Evolutionary conservation across 1,140 invertebrate genomes (phyloP), one percentile per base, ranked within the genome.

Genomic region (Heliconius nattereri): DNA sequence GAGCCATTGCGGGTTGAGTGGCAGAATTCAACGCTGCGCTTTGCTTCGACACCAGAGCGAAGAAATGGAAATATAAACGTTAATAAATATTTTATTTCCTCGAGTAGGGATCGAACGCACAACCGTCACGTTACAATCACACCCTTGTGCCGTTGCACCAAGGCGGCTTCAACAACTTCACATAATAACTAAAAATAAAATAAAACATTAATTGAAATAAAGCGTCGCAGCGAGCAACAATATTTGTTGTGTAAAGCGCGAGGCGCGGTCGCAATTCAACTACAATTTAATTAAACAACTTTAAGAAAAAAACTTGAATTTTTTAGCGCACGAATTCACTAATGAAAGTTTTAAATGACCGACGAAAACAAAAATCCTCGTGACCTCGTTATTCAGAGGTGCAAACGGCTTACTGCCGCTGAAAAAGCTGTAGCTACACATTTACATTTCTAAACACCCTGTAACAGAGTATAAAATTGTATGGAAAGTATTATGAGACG

Each of bases 301-400:
- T 85, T 76, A 88, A 87, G 85, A 85, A 89, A 88, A 88, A 90
- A 86, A 85, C 52, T 78, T 74, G 35, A 78, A 78, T 72, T 77
- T 77, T 45, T 77, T 54, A 76, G 75, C 86, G 87, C 86, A 82
- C 87, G 89, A 91, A 91, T 90, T 92, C 91, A 90, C 90, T 91
- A 92, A 92, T 91, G 90, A 92, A 92, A 92, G 88, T 91, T 92
- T 91, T 88, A 92, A 92, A 92, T 91, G 90, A 89, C 89, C 89
- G 87, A 85, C 89, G 83, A 91, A 90, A 92, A 87, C 85, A 86
- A 87, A 91, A 91, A 86, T 86, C 75, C 76, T 80, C 81, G 81
- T 88, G 91, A 91, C 90, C 91, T 90, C 90, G 90, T 92, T 92
- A 91, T 89, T 87, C 84, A 85, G 85, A 86, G 71, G 78, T 81